Percentiles rank a stretch among this genome's conserved stretches.
Conservation (phyloP, 2,113 vertebrate genomes). For the Planiliza haematocheilus region DNA sequence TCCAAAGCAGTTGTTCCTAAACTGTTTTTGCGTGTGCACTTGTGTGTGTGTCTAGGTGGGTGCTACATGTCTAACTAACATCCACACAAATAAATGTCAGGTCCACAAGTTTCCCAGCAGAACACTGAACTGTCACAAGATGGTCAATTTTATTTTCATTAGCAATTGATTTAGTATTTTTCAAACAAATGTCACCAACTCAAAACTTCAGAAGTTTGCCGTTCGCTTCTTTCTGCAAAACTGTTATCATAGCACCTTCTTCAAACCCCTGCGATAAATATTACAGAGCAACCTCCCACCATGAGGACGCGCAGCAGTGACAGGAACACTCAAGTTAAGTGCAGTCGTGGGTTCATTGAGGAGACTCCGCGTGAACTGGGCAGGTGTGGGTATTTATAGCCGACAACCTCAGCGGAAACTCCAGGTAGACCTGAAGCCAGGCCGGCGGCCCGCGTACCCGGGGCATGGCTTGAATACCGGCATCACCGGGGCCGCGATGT, state of each 20-base stretch:
- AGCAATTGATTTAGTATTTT: too few relatives aligned
- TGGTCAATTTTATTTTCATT: too few relatives aligned
- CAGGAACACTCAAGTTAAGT: constrained; percentile 67
- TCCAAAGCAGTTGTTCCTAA: too few relatives aligned
- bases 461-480: not conserved
- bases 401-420: constrained; percentile 31
- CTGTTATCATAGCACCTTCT: constrained; percentile 14
- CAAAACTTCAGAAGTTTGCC: not conserved
- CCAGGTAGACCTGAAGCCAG: constrained; percentile 34
- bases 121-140: too few relatives aligned
- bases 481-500: constrained; percentile 11
- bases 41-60: too few relatives aligned
- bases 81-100: too few relatives aligned
- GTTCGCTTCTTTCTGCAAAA: not conserved
- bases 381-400: constrained; percentile 68
- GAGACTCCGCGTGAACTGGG: constrained; percentile 46
- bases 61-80: too few relatives aligned
- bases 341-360: constrained; percentile 57
- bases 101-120: too few relatives aligned
- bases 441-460: constrained; percentile 4
- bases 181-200: not conserved
- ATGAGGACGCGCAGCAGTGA: constrained; percentile 48
- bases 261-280: constrained; percentile 57
- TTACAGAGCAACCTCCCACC: constrained; percentile 48
- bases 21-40: too few relatives aligned